Evolutionary conservation across 1,140 invertebrate species (phyloP), one percentile per base, ranked within the genome.

Genomic region (Drosophila nannoptera): DNA sequence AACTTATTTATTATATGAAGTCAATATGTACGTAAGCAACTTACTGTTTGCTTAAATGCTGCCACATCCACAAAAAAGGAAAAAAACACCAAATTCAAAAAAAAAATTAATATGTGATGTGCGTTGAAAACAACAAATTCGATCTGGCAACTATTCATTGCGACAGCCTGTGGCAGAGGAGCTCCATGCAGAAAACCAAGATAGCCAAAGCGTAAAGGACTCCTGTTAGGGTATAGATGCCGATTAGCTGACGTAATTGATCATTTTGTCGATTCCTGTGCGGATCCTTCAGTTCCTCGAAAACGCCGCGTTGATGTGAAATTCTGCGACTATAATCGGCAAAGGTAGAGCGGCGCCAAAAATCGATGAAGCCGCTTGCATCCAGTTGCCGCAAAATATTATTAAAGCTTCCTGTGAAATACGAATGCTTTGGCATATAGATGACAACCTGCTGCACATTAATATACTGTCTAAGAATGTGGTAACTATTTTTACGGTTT

Each of bases 381-480:
- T 86, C 76, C 3, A 84, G 61, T 0, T 48, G 54, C 4, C 70
- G 49, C 7, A 84, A 8, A 0, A 48, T 35, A 7, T 66, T 46
- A 9, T 67, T 61, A 42, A 86, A 52, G 14, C 74, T 63, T 6
- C 55, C 31, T 16, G 56, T 68, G 11, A 84, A 70, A 35, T 72
- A 86, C 7, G 81, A 77, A 12, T 84, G 81, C 43, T 86, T 84
- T 6, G 81, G 81, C 81, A 84, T 77, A 43, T 86, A 84, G 31
- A 84, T 66, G n/a, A 65, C 77, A 7, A 65, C 31, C 22, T 80
- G 83, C 16, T 84, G 81, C 7, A 84, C 33, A 11, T 86, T 77
- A 53, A 84, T 56, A 8, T 68, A 64, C 40, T 86, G 73, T 6
- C 43, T 33, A n/a, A 83, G 22, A 22, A 68, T 66, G 8, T 69